phyloP scores from a whole-genome alignment of 2,797 vertebrate genomes.

The Enteromius fasciolatus region DNA sequence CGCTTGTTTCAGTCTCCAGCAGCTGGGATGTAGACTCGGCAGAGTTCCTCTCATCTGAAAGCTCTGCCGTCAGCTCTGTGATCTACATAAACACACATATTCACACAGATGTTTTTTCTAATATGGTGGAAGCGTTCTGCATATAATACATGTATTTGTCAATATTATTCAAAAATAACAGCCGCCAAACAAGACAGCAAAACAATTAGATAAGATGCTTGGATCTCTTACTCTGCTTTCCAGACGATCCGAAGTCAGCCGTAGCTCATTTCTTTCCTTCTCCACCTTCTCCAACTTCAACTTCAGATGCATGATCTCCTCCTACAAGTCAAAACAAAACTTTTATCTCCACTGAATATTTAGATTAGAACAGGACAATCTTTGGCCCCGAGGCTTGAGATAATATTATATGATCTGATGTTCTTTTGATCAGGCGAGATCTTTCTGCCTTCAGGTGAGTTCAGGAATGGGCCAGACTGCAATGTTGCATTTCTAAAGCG shows the following conservation, averaged over 20 bases:
- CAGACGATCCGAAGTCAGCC: slow-evolving; percentile 90
- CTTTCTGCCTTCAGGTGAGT: slow-evolving; percentile 12
- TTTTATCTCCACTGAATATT: not conserved
- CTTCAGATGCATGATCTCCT: slow-evolving; percentile 93
- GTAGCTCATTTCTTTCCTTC: slow-evolving; percentile 93
- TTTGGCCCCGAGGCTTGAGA: slow-evolving; percentile 5
- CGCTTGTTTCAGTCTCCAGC: slow-evolving; percentile 89
- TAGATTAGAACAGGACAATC: not conserved
- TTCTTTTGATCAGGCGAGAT: slow-evolving; percentile 1
- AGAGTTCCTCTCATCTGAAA: slow-evolving; percentile 93
- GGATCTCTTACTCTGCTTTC: slow-evolving; percentile 86
- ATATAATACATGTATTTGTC: not conserved
- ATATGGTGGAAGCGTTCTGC: not conserved
- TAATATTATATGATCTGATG: slow-evolving; percentile 29
- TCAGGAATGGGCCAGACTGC: slow-evolving; percentile 8
- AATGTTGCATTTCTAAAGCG: not conserved
- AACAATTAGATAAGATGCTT: not conserved
- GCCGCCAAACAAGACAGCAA: not conserved
- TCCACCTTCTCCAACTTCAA: slow-evolving; percentile 91
- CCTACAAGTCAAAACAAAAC: slow-evolving; percentile 72
- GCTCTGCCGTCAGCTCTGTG: slow-evolving; percentile 90
- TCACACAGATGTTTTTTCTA: not conserved
- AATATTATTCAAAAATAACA: not conserved
- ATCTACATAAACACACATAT: slow-evolving; percentile 75
- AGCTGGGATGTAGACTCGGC: slow-evolving; percentile 95